Base-by-base conservation (phyloP, 1,140 invertebrate species). In the Papilio xuthus region DNA sequence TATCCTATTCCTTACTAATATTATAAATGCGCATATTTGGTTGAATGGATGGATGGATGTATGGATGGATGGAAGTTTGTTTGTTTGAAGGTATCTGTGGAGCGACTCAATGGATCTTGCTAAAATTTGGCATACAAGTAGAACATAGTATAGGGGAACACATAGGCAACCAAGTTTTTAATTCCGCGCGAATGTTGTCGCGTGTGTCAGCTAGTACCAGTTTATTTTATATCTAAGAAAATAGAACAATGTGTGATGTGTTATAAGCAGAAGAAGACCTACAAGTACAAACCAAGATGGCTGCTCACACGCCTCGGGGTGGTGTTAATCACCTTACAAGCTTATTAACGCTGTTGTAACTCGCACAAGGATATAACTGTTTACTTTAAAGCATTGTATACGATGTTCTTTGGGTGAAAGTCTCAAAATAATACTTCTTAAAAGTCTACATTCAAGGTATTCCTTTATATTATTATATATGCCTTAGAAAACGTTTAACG, bases 321-420 rank as follows among this genome's bases (percentile, higher is more conserved):
- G 56, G 56, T 63, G 60, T 63, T 63, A 63, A 63, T 63, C 60
- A 63, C 60, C 60, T 63, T 63, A 63, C 60, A 63, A 63, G 60
- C 60, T 63, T 63, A 63, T 63, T 63, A 63, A 63, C 26, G 60
- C 60, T 63, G 60, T 63, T 63, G 60, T 63, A 15, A 63, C 60
- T 63, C 60, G 60, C 60, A 63, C 13, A 63, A 63, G 60, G 26
- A 63, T 63, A 63, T 63, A 63, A 63, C 13, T 15, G 60, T 63
- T 63, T 28, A 63, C 60, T 63, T 63, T 63, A 63, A 1, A 63
- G 13, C 26, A 63, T 63, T 63, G 60, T 63, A 28, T 63, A 63
- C 23, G 13, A 7, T 60, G 20, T n/a, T 60, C 20, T 63, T 28
- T 28, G 4, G 23, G 26, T 26, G 60, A 28, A 63, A 7, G 4